Percentiles rank a stretch among this genome's conserved stretches.
Conservation (phyloP, 2,113 vertebrate genomes). For the Charina bottae region DNA sequence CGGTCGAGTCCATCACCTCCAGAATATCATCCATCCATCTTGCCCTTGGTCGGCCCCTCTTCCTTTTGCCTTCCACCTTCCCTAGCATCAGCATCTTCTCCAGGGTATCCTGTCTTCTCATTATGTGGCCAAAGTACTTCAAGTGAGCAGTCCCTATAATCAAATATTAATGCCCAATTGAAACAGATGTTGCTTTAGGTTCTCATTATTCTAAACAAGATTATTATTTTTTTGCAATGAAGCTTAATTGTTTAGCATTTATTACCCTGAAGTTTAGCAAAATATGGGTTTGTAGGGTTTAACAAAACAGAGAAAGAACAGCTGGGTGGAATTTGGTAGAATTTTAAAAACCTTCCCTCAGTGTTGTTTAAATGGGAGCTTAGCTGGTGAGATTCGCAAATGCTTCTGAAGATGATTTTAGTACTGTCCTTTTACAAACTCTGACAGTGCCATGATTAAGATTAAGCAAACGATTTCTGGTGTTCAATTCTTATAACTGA, state of each 20-base stretch:
- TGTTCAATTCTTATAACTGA: conserved; percentile 27
- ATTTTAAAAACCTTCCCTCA: not conserved
- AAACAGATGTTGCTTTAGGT: not conserved
- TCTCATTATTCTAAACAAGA: conserved; percentile 1
- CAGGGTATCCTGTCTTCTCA: too few relatives aligned
- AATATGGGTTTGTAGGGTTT: not conserved
- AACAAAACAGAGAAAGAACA: conserved; percentile 10
- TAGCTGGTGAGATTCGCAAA: conserved; percentile 9
- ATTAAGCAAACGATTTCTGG: conserved; percentile 51
- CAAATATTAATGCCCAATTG: not conserved
- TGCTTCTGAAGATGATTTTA: conserved; percentile 48
- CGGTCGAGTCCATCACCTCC: too few relatives aligned
- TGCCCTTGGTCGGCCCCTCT: too few relatives aligned
- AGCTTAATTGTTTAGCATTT: conserved; percentile 21
- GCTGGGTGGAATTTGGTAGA: conserved; percentile 11
- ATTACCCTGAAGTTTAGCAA: conserved; percentile 35
- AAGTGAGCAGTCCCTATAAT: not conserved
- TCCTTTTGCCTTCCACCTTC: too few relatives aligned
- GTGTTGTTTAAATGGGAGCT: conserved; percentile 2
- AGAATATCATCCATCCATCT: too few relatives aligned
- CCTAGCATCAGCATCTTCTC: too few relatives aligned
- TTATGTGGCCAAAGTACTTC: too few relatives aligned
- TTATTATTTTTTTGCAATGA: not conserved
- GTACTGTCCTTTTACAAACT: conserved; percentile 32
- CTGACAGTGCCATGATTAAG: conserved; percentile 32